Conservation (phyloP, 2,888 invertebrate genomes). For the Cryptocephalus primarius region DNA sequence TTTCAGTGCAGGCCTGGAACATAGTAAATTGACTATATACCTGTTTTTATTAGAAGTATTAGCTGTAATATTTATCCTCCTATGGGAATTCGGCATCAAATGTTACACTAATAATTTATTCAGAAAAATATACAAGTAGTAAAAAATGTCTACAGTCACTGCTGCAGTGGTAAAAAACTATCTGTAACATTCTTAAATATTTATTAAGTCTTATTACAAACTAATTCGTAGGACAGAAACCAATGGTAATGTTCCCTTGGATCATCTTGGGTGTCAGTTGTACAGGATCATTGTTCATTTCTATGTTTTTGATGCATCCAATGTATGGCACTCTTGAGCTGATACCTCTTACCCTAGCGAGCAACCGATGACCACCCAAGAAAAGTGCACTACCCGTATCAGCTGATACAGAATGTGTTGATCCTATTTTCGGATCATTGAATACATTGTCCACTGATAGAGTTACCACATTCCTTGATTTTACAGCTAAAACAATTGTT, state of each 20-base stretch:
- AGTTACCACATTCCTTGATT: constrained; percentile 82
- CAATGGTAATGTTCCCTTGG: constrained; percentile 62
- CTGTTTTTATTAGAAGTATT: too few species aligned
- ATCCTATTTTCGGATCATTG: constrained; percentile 61
- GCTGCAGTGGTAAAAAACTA: too few species aligned
- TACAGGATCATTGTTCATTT: constrained; percentile 45
- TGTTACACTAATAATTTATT: too few species aligned
- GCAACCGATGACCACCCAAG: constrained; percentile 75
- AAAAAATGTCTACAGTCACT: too few species aligned
- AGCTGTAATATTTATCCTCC: too few species aligned
- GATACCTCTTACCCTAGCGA: constrained; percentile 48
- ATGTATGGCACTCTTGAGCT: constrained; percentile 61
- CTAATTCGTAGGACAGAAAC: constrained; percentile 69
- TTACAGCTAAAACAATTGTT: constrained; percentile 50
- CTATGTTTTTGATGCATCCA: constrained; percentile 67
- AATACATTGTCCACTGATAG: constrained; percentile 76
- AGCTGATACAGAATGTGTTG: constrained; percentile 48
- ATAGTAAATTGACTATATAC: too few species aligned
- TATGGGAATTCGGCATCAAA: too few species aligned
- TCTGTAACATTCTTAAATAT: neutral
- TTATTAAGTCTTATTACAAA: constrained; percentile 1
- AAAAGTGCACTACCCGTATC: constrained; percentile 79
- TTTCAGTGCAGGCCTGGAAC: too few species aligned
- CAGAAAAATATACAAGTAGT: too few species aligned
- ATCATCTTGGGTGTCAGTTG: constrained; percentile 47